These are phyloP conservation scores for Bufo bufo DNA, from an alignment of 2,113 vertebrate species.

Conservation along the genomic window DNA sequence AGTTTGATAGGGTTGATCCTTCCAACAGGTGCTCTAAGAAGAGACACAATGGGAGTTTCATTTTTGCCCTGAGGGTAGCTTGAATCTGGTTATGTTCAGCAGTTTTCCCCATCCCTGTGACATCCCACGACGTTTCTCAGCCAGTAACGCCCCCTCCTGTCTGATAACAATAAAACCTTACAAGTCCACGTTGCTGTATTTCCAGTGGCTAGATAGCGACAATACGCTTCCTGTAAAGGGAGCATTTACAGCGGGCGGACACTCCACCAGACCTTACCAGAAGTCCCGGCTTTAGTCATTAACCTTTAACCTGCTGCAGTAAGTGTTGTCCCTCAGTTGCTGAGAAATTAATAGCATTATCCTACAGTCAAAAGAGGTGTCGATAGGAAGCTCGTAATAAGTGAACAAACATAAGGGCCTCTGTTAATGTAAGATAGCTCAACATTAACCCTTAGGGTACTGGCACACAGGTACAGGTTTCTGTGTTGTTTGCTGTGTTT, in stretches of 20 bases:
- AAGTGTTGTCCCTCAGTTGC: neutral
- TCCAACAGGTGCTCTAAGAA: neutral
- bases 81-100: neutral
- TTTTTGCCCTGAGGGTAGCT: neutral
- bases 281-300: neutral
- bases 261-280: neutral
- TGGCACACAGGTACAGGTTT: no score
- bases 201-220: neutral
- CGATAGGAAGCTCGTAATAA: slow-evolving; percentile 9
- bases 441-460: neutral
- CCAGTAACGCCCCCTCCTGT: neutral
- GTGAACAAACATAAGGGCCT: no score
- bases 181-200: neutral
- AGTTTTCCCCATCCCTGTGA: neutral
- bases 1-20: no score
- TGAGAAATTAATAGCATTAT: neutral
- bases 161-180: neutral
- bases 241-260: neutral
- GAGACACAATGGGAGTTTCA: neutral
- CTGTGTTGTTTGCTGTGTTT: no score
- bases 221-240: neutral
- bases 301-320: slow-evolving; percentile 12
- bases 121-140: neutral
- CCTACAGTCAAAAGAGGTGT: neutral
- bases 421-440: neutral